Evolutionary conservation across 2,797 vertebrate species (phyloP).

Genomic region (Lutjanus argentimaculatus): DNA sequence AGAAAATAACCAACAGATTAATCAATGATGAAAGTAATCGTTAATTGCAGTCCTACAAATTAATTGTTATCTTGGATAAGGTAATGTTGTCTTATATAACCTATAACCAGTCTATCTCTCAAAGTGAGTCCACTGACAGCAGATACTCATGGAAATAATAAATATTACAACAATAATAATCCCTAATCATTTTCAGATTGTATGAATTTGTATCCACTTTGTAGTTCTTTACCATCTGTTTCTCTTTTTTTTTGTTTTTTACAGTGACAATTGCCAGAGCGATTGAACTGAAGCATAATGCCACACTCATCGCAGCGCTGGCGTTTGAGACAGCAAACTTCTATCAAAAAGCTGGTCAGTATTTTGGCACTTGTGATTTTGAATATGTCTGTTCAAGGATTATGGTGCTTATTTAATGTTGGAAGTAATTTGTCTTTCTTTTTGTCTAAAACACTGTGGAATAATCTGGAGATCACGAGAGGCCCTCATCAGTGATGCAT

Average conservation of each 20-base stretch:
- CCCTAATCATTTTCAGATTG: not conserved
- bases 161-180: not conserved
- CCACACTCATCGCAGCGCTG: slow-evolving; percentile 94
- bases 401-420: not conserved
- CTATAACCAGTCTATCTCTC: not conserved
- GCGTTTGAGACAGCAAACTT: slow-evolving; percentile 97
- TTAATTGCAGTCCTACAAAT: no score
- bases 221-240: not conserved
- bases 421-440: not conserved
- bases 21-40: no score
- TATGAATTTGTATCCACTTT: not conserved
- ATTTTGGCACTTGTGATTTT: not conserved
- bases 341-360: slow-evolving; percentile 96
- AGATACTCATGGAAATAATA: no score
- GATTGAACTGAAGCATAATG: slow-evolving; percentile 96
- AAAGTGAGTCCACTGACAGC: no score
- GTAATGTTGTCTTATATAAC: no score
- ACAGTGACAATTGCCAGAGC: slow-evolving; percentile 98
- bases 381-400: not conserved
- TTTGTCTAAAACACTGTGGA: not conserved
- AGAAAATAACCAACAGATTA: no score
- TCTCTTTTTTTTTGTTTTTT: slow-evolving; percentile 28
- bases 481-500: not conserved
- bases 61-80: not conserved
- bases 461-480: not conserved